phyloP scores from a whole-genome alignment of 37 sponge, comb jelly and placozoan species.

The Eunapius fragilis region DNA sequence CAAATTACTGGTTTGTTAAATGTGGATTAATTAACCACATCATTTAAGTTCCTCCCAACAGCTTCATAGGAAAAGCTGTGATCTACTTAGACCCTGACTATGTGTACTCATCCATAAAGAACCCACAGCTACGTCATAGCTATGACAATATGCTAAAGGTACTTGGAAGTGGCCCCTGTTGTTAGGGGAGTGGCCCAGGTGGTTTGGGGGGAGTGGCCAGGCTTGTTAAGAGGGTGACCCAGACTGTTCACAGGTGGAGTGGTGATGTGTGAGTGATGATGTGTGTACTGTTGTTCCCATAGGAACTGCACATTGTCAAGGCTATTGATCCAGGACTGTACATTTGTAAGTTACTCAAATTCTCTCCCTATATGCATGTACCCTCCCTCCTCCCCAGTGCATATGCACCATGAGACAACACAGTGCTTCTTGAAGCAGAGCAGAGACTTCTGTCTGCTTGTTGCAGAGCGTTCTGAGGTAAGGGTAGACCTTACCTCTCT shows the following conservation, averaged over 20 bases:
- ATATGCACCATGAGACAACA: constrained; percentile 79
- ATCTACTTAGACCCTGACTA: constrained; percentile 61
- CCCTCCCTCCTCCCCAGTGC: constrained; percentile 43
- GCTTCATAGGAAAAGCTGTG: constrained; percentile 77
- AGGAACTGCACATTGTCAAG: constrained; percentile 73
- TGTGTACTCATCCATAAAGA: constrained; percentile 62
- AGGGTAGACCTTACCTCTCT: background rate
- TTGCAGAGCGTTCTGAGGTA: constrained; percentile 73
- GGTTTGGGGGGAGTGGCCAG: background rate
- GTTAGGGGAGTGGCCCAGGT: background rate
- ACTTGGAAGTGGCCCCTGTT: background rate
- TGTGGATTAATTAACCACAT: background rate
- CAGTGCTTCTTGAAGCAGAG: constrained; percentile 78
- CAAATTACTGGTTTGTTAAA: constrained; percentile 36
- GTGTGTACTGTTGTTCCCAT: background rate
- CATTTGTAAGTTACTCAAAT: constrained; percentile 55
- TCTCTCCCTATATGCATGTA: background rate
- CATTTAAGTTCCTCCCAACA: background rate
- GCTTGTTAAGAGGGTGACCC: background rate
- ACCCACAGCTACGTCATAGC: constrained; percentile 65
- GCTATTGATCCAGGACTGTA: constrained; percentile 66
- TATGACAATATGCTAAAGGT: constrained; percentile 92
- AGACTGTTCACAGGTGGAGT: background rate
- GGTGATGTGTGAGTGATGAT: constrained; percentile 1
- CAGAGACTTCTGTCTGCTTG: constrained; percentile 71